Conservation (phyloP, 2,797 vertebrate species). For the Lacerta viridis region DNA sequence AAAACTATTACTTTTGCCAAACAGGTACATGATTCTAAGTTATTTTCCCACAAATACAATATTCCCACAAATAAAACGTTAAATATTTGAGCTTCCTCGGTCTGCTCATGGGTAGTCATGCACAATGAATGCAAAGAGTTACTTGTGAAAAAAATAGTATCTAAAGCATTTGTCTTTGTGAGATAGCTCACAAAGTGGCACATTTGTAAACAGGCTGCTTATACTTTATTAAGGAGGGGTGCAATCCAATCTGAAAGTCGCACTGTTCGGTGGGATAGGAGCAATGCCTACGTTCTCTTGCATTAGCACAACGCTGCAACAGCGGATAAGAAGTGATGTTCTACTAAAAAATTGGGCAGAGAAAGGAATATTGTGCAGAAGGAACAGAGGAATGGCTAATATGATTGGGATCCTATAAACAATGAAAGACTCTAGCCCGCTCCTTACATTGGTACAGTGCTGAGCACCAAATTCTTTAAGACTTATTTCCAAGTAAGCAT, state of each 20-base stretch:
- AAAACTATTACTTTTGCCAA: too few species aligned
- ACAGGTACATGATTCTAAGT: not conserved
- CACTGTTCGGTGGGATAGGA: not conserved
- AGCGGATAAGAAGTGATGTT: not conserved
- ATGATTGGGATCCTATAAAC: not conserved
- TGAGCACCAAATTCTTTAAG: not conserved
- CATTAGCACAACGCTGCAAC: not conserved
- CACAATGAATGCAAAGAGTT: not conserved
- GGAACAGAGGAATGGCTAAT: not conserved
- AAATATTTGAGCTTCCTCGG: not conserved
- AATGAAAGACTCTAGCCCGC: not conserved
- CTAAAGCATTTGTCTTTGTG: not conserved
- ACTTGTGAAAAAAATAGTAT: too few species aligned
- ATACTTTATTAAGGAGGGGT: not conserved
- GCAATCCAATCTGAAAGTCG: too few species aligned
- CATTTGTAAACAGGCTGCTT: not conserved
- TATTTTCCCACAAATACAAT: not conserved
- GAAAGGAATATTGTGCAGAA: not conserved
- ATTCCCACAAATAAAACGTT: not conserved
- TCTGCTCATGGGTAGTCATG: not conserved
- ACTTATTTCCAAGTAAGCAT: not conserved
- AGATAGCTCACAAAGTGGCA: not conserved
- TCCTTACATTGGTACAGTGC: not conserved
- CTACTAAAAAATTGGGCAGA: not conserved
- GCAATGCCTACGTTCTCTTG: not conserved